Conservation (phyloP, 2,888 invertebrate genomes). For the Brachypalpus laphriformis region DNA sequence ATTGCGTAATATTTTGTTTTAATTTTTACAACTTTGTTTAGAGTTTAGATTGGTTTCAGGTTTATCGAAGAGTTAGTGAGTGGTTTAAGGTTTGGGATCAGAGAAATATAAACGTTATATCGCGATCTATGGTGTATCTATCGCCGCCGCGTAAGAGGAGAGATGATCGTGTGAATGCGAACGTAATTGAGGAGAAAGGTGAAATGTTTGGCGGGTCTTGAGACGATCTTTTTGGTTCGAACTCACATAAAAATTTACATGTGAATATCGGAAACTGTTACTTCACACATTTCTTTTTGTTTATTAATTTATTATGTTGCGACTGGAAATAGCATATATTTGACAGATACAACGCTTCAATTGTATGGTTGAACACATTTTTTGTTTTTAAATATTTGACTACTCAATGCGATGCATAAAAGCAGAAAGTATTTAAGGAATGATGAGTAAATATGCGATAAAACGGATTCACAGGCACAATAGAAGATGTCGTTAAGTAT, state of each 20-base stretch:
- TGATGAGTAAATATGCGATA: background rate
- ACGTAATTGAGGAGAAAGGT: constrained; percentile 23
- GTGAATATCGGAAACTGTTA: constrained; percentile 17
- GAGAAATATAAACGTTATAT: background rate
- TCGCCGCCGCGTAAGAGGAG: background rate
- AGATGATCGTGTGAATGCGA: constrained; percentile 2
- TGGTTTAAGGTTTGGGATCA: background rate
- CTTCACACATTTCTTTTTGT: background rate
- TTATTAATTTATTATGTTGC: background rate
- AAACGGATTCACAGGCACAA: background rate
- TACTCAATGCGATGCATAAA: background rate
- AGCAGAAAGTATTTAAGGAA: background rate
- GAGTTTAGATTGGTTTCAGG: background rate
- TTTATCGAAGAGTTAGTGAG: background rate
- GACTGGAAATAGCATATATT: background rate
- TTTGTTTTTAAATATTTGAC: background rate
- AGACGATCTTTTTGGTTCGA: constrained; percentile 1
- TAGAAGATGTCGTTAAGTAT: background rate
- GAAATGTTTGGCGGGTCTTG: background rate
- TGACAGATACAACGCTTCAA: background rate
- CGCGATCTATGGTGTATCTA: background rate
- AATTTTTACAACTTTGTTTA: constrained; percentile 13
- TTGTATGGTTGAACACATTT: background rate
- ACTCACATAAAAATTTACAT: constrained; percentile 4
- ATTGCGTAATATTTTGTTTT: constrained; percentile 8